Conservation (phyloP, 2,113 vertebrate species). For the Desmodus rotundus region DNA sequence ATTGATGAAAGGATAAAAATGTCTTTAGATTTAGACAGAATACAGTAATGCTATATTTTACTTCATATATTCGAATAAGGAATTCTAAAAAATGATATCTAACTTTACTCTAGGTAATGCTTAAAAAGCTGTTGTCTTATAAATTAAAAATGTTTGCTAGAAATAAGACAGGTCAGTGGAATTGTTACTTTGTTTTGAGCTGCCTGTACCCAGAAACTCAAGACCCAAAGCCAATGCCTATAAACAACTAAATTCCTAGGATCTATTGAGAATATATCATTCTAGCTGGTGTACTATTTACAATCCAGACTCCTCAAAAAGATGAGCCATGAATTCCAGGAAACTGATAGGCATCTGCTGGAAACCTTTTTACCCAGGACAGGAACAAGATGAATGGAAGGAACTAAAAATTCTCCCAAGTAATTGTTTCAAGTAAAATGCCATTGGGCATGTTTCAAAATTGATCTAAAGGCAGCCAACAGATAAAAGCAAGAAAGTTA, state of each 20-base stretch:
- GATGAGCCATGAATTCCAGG: neutral
- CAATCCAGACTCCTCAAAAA: neutral
- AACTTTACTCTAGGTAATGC: neutral
- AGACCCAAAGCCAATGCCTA: neutral
- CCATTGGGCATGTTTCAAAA: neutral
- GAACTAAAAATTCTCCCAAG: neutral
- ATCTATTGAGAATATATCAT: neutral
- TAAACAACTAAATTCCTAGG: neutral
- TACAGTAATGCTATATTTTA: neutral
- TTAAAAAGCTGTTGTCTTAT: neutral
- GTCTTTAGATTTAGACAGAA: neutral
- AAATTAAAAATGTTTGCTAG: neutral
- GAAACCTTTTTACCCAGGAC: neutral
- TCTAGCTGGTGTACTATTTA: neutral
- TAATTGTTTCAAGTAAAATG: neutral
- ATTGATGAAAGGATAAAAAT: neutral
- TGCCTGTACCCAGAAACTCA: neutral
- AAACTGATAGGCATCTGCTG: constrained; percentile 14
- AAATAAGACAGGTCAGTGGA: neutral
- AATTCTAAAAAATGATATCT: constrained; percentile 20
- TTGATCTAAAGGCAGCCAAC: neutral
- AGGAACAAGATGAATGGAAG: neutral
- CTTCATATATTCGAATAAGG: neutral
- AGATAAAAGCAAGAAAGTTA: neutral
- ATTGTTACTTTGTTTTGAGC: constrained; percentile 36